phyloP scores from a whole-genome alignment of 2,113 vertebrate genomes.

The Motacilla alba region DNA sequence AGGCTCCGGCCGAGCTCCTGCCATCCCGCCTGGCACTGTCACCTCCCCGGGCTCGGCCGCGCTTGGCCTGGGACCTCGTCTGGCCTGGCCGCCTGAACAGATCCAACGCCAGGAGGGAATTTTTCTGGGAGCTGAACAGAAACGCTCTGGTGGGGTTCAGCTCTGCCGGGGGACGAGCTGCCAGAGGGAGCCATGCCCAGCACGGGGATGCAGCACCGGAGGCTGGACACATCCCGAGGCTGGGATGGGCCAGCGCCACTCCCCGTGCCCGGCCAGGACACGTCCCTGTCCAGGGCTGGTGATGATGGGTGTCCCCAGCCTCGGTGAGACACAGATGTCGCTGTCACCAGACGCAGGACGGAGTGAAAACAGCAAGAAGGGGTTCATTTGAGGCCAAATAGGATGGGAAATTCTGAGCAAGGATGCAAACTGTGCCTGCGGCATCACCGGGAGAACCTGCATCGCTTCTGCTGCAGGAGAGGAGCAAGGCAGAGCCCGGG shows the following conservation, averaged over 20 bases:
- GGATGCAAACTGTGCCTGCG: neutral
- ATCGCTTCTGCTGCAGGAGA: accelerated
- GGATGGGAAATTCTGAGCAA: neutral
- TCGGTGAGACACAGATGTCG: accelerated
- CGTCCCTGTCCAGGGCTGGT: accelerated
- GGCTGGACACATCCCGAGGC: accelerated
- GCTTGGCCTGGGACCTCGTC: neutral
- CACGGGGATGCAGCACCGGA: accelerated
- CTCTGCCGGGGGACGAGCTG: neutral
- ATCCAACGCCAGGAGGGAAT: neutral
- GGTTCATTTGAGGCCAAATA: neutral
- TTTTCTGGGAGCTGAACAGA: neutral
- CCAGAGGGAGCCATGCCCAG: neutral
- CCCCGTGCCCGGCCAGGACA: accelerated
- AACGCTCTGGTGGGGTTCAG: accelerated
- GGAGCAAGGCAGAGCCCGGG: neutral
- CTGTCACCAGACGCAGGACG: neutral
- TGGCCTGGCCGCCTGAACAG: accelerated
- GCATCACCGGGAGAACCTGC: neutral
- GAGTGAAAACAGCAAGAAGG: neutral
- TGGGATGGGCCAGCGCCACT: accelerated
- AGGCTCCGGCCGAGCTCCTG: slow-evolving; percentile 11
- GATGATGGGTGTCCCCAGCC: accelerated
- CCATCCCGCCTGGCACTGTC: neutral
- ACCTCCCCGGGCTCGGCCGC: neutral